Evolutionary conservation across 2,888 invertebrate genomes (phyloP), one percentile per base, ranked within the genome.

Genomic region (Resseliella maxima): DNA sequence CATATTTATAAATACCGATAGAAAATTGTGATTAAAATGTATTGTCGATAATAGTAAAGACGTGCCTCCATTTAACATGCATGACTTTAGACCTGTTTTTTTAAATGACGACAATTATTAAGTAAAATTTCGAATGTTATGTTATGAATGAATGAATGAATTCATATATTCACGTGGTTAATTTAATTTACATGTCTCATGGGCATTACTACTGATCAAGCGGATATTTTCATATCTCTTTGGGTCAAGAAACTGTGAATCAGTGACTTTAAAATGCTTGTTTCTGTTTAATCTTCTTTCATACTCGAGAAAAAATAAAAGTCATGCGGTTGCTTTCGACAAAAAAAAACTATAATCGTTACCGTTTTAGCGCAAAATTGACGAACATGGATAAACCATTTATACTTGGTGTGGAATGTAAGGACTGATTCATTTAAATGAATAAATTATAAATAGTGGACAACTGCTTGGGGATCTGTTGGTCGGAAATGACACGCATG

Each of bases 401-500:
- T 41, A 41, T 18, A 24, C 15, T n/a, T 59, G 24, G 59, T 24
- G 59, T 59, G 24, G 59, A 59, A 59, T 59, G n/a, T 15, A 24
- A 24, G 3, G 24, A 2, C 24, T 59, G 59, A 59, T 24, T 59
- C 24, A 59, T 59, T 1, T 24, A 18, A 50, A 50, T 8, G 12
- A 41, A 41, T 59, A 59, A 59, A 59, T 59, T 59, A 59, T 24
- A 59, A 24, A 24, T 59, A 59, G 24, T 59, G 24, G 50, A 50
- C 50, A 50, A 50, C 2, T 18, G 2, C 2, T 18, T 50, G 50
- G 59, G 59, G 24, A 59, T 24, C 59, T 59, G 59, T 59, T 59
- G 59, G 59, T 59, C 24, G 59, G 59, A 59, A 59, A 59, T 59
- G 59, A 59, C 59, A 59, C 10, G 24, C 59, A 3, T 50, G 50